Conservation (phyloP, 2,888 invertebrate genomes). For the Meandrusa payeni region DNA sequence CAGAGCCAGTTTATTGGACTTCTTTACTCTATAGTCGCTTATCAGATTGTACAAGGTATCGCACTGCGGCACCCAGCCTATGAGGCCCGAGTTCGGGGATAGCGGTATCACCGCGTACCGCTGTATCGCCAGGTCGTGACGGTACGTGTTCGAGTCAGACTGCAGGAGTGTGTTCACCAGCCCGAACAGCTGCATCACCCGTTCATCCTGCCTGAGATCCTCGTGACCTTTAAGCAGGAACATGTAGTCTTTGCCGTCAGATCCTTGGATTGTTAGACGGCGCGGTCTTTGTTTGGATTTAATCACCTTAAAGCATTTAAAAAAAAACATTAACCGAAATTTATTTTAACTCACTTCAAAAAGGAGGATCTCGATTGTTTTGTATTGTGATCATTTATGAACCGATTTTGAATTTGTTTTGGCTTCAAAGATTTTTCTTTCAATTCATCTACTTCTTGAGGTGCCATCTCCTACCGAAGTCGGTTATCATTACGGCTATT, state of each 20-base stretch:
- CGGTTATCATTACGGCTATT: too few relatives aligned
- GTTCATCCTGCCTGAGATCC: conserved; percentile 98
- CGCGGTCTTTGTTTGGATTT: conserved; percentile 98
- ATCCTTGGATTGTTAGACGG: conserved; percentile 95
- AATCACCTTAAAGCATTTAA: conserved; percentile 89
- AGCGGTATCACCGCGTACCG: conserved; percentile 98
- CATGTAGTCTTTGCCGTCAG: conserved; percentile 98
- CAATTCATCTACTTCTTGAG: too few relatives aligned
- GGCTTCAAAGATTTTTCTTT: too few relatives aligned
- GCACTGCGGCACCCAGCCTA: conserved; percentile 99
- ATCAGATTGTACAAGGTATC: conserved; percentile 99
- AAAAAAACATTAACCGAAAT: too few relatives aligned
- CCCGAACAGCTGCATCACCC: conserved; percentile 99
- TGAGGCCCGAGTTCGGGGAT: conserved; percentile 98
- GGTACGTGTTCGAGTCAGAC: conserved; percentile 96
- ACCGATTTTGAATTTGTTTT: too few relatives aligned
- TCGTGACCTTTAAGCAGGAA: conserved; percentile 99
- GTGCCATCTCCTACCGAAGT: too few relatives aligned
- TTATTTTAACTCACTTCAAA: too few relatives aligned
- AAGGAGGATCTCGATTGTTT: too few relatives aligned
- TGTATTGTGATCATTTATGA: too few relatives aligned
- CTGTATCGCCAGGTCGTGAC: conserved; percentile 89
- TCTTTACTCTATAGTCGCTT: conserved; percentile 98
- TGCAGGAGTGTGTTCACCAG: conserved; percentile 97
- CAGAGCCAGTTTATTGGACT: conserved; percentile 88